These are phyloP conservation scores for Pipistrellus kuhlii DNA, from an alignment of 2,797 vertebrate genomes.

Conservation along the genomic window DNA sequence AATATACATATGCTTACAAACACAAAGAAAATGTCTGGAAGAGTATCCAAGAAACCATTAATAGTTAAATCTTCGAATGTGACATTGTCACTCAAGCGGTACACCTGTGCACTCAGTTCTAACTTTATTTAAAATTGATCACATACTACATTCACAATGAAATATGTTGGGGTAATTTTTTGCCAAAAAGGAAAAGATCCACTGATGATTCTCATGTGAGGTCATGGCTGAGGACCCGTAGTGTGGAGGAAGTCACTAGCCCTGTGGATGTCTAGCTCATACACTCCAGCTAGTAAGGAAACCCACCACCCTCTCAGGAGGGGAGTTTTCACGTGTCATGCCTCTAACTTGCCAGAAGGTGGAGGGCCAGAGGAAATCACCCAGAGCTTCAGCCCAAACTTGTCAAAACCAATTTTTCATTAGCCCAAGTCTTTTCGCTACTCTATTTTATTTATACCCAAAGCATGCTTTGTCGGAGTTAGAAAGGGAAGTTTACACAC, in stretches of 20 bases:
- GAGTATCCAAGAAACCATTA: not conserved
- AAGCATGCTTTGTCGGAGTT: not conserved
- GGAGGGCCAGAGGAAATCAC: conserved; percentile 26
- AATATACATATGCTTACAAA: not conserved
- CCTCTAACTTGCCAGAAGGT: not conserved
- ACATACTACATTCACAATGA: not conserved
- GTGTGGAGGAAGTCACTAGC: not conserved
- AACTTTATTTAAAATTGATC: not conserved
- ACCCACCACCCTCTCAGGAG: not conserved
- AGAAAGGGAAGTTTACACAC: not conserved
- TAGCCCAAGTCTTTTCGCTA: not conserved
- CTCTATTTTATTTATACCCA: not conserved
- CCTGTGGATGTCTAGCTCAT: not conserved
- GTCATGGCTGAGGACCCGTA: not conserved
- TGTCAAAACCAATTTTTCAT: conserved; percentile 44
- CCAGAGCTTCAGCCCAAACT: not conserved
- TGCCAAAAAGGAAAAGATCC: not conserved
- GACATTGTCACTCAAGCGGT: not conserved
- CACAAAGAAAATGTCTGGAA: conserved; percentile 38
- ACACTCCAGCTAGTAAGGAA: not conserved
- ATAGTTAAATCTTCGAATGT: not conserved
- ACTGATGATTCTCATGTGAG: not conserved
- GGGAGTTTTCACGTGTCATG: not conserved
- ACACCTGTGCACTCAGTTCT: not conserved
- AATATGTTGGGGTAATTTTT: not conserved